Evolutionary conservation across 2,888 invertebrate species (phyloP), one percentile per base, ranked within the genome.

Genomic region (Trachelus tabidus): DNA sequence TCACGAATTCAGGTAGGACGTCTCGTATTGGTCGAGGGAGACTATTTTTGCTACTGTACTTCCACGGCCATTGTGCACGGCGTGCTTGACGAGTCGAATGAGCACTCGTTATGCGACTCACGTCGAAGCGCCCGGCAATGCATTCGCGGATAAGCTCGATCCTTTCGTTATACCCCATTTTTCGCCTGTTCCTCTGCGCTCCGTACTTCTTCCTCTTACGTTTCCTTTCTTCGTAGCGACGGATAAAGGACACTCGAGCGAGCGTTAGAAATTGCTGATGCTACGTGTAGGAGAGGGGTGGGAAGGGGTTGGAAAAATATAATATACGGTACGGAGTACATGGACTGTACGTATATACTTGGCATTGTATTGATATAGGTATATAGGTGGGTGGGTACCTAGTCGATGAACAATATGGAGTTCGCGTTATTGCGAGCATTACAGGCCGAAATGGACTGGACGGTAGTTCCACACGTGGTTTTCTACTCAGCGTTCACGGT

Each of bases 401-500:
- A 23, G 23, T 56, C 56, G 56, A 56, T 56, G 56, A 56, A 56
- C 23, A 56, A 23, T 56, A 56, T 2, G 23, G 9, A 56, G 56
- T 56, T 23, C 23, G 56, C 23, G 23, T 56, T 56, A 56, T 56
- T 56, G 56, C 56, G 23, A 23, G 9, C 56, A 23, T 56, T 56
- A 56, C 23, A 9, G 56, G 6, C 23, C 23, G 23, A 23, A 56
- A 56, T 23, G 56, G 56, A 23, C 15, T 23, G 23, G 23, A 23
- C 23, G 23, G 56, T 23, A 56, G 56, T 23, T 56, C 56, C 56
- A 56, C 56, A 23, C 56, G 23, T 56, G 56, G 9, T 56, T 56
- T 23, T 23, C 23, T 23, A 56, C 56, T 56, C 56, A 3, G 83
- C 83, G 85, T 86, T 87, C 81, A 86, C 84, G 87, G 85, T 83